Percentiles rank a stretch among this genome's conserved stretches.
Conservation (phyloP, 2,797 vertebrate species). For the Amblyraja radiata region DNA sequence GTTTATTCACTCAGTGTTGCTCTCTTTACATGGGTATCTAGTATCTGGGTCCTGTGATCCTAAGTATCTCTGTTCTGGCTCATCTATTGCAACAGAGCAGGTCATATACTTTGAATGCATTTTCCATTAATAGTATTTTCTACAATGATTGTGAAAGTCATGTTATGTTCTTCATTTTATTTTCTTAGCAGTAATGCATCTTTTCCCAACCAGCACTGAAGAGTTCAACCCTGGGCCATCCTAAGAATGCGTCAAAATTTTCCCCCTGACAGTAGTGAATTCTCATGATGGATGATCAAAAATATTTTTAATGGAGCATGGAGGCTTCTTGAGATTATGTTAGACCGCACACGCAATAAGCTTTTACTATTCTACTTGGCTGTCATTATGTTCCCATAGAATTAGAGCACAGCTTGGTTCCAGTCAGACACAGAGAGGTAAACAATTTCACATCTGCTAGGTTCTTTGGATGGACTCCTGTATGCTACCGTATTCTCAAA, state of each 20-base stretch:
- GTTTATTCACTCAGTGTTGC: neutral
- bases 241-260: slow-evolving; percentile 2
- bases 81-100: neutral
- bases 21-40: neutral
- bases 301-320: neutral
- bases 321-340: neutral
- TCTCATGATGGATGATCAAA: slow-evolving; percentile 29
- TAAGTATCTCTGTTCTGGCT: neutral
- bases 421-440: neutral
- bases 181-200: neutral
- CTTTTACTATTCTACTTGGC: neutral
- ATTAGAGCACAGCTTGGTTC: slow-evolving; percentile 8
- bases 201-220: neutral
- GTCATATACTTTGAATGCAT: neutral
- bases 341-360: slow-evolving; percentile 14
- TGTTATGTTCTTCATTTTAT: neutral
- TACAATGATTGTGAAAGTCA: neutral
- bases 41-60: too few relatives aligned
- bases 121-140: neutral
- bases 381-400: slow-evolving; percentile 8
- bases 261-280: slow-evolving; percentile 3
- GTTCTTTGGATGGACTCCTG: slow-evolving; percentile 26
- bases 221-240: slow-evolving; percentile 6
- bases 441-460: slow-evolving; percentile 23
- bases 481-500: neutral